Conservation (phyloP, 2,113 vertebrate species). For the Saccopteryx leptura region DNA sequence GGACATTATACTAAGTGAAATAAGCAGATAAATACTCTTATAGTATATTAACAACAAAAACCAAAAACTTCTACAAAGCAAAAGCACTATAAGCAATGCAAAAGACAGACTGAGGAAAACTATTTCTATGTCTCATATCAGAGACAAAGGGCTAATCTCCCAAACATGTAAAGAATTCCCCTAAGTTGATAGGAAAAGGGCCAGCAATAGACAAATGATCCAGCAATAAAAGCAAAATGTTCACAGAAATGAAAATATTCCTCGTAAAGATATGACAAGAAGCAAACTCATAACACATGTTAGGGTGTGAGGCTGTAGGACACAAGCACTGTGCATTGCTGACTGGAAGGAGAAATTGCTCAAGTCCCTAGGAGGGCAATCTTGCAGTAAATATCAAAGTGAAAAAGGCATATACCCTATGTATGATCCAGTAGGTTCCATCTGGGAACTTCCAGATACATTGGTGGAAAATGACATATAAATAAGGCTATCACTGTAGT, state of each 20-base stretch:
- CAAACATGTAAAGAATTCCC: slow-evolving; percentile 40
- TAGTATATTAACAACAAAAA: background rate
- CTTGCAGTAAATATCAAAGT: slow-evolving; percentile 14
- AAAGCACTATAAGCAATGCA: slow-evolving; percentile 27
- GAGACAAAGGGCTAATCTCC: background rate
- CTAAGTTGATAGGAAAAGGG: background rate
- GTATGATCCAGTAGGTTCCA: background rate
- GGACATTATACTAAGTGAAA: too few relatives aligned
- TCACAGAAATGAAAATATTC: background rate
- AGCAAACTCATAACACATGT: background rate
- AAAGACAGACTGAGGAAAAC: background rate
- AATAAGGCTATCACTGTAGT: background rate
- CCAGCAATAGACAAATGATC: background rate
- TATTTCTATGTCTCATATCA: background rate
- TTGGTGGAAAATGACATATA: background rate
- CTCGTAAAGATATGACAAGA: background rate
- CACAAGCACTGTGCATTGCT: background rate
- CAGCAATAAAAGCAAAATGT: background rate
- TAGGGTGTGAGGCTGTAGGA: background rate
- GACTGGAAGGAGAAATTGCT: background rate
- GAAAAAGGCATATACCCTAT: background rate
- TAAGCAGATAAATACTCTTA: too few relatives aligned
- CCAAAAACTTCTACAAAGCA: background rate
- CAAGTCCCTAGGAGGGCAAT: background rate
- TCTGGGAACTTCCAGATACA: background rate